A percentile compares a stretch with the other conserved stretches of the same genome.
Conservation (phyloP, 2,113 vertebrate genomes). For the Mola mola region DNA sequence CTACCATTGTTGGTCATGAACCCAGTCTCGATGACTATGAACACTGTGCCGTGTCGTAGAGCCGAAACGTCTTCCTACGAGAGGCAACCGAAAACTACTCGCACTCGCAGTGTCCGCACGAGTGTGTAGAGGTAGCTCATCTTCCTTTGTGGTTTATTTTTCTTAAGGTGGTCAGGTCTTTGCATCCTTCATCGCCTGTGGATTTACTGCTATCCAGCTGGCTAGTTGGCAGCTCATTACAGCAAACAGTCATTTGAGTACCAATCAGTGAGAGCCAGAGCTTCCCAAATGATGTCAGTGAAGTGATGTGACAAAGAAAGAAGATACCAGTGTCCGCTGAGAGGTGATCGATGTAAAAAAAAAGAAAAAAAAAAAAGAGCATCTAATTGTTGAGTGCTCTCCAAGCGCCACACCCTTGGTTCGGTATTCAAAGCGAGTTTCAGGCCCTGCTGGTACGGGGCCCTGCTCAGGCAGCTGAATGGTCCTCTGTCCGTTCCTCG, state of each 20-base stretch:
- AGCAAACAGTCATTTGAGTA: slow-evolving; percentile 55
- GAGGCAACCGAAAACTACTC: slow-evolving; percentile 75
- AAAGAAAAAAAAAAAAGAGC: slow-evolving; percentile 1
- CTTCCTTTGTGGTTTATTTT: slow-evolving; percentile 29
- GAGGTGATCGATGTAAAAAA: slow-evolving; percentile 33
- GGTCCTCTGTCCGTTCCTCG: slow-evolving; percentile 56
- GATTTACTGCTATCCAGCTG: slow-evolving; percentile 43
- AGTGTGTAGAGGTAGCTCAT: slow-evolving; percentile 75
- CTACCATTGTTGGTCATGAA: slow-evolving; percentile 65
- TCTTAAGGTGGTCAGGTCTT: slow-evolving; percentile 63
- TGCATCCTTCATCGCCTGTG: slow-evolving; percentile 48
- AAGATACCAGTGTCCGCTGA: slow-evolving; percentile 65
- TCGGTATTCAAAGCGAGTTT: slow-evolving; percentile 55
- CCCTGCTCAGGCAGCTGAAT: slow-evolving; percentile 75
- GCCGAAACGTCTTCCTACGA: slow-evolving; percentile 77
- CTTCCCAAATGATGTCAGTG: slow-evolving; percentile 80
- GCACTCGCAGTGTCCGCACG: slow-evolving; percentile 72
- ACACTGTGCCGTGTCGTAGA: slow-evolving; percentile 79
- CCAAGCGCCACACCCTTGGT: slow-evolving; percentile 37
- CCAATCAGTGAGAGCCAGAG: slow-evolving; percentile 76
- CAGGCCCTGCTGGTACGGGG: slow-evolving; percentile 76
- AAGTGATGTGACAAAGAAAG: slow-evolving; percentile 34
- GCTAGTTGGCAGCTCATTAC: slow-evolving; percentile 62
- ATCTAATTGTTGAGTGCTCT: slow-evolving; percentile 49
- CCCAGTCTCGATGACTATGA: slow-evolving; percentile 70